Evolutionary conservation across 2,113 vertebrate genomes (phyloP).

Genomic region (Oryzias celebensis): DNA sequence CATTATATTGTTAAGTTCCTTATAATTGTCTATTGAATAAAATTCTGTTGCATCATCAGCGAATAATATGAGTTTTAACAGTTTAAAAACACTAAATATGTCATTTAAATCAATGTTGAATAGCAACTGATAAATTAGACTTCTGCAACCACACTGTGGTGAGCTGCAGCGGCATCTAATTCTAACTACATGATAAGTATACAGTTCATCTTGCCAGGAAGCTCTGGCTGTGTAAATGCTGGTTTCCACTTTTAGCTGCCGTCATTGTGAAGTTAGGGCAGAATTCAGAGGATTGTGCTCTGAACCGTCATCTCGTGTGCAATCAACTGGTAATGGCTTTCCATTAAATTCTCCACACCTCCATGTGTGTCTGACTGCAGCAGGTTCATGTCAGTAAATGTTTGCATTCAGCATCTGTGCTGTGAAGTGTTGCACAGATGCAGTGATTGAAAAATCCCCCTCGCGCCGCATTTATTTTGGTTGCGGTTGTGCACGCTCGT

Average conservation of each 20-base stretch:
- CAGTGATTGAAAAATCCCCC: slow-evolving; percentile 36
- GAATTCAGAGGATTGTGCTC: slow-evolving; percentile 26
- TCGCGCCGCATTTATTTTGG: slow-evolving; percentile 69
- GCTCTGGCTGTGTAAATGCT: slow-evolving; percentile 71
- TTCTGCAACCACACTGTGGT: slow-evolving; percentile 57
- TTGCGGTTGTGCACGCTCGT: slow-evolving; percentile 50
- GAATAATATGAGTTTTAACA: no score
- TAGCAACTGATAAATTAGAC: slow-evolving; percentile 35
- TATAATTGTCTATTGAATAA: no score
- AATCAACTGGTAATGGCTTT: slow-evolving; percentile 25
- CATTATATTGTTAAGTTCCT: no score
- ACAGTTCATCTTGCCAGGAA: slow-evolving; percentile 63
- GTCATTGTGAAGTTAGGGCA: slow-evolving; percentile 71
- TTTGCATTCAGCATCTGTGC: slow-evolving; percentile 31
- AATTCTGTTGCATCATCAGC: no score
- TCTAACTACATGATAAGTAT: slow-evolving; percentile 77
- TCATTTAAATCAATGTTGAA: no score
- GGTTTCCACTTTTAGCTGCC: slow-evolving; percentile 75
- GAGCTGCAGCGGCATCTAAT: slow-evolving; percentile 71
- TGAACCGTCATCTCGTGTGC: slow-evolving; percentile 38
- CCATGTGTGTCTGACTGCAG: background rate
- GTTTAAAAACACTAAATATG: no score
- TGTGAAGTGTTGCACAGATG: slow-evolving; percentile 52
- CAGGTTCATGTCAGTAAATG: slow-evolving; percentile 48
- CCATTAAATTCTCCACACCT: slow-evolving; percentile 21